A percentile compares a stretch with the other conserved stretches of the same genome.
Conservation (phyloP, 1,140 invertebrate genomes). For the Heliothis subflexa region DNA sequence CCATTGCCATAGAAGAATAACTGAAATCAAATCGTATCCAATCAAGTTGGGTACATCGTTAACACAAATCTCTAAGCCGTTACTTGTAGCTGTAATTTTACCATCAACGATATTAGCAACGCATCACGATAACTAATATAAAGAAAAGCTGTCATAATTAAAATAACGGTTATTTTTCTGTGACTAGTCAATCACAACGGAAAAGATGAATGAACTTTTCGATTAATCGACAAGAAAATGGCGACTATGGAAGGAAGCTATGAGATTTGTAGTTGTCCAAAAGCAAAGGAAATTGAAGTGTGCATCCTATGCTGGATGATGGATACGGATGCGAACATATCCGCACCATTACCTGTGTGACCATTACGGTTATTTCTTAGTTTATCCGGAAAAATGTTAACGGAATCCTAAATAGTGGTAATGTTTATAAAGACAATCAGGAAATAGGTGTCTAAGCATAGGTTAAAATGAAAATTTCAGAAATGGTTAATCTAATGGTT, state of each 20-base stretch:
- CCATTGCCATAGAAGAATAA: background rate
- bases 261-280: background rate
- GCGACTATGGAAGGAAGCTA: background rate
- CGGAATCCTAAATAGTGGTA: too few species aligned
- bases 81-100: slow-evolving; percentile 1
- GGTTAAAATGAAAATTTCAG: too few species aligned
- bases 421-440: too few species aligned
- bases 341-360: background rate
- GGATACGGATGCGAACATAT: background rate
- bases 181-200: slow-evolving; percentile 17
- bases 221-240: slow-evolving; percentile 11
- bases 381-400: too few species aligned
- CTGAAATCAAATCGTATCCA: background rate
- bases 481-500: too few species aligned
- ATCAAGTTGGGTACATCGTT: background rate
- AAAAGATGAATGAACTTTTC: slow-evolving; percentile 25
- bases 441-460: too few species aligned
- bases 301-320: background rate
- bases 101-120: slow-evolving; percentile 23
- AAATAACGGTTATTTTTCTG: slow-evolving; percentile 24
- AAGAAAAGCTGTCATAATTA: slow-evolving; percentile 32
- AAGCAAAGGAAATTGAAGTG: slow-evolving; percentile 9
- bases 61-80: background rate
- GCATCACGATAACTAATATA: slow-evolving; percentile 26
- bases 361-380: too few species aligned